Conservation (phyloP, 2,113 vertebrate genomes). For the Psettodes erumei region DNA sequence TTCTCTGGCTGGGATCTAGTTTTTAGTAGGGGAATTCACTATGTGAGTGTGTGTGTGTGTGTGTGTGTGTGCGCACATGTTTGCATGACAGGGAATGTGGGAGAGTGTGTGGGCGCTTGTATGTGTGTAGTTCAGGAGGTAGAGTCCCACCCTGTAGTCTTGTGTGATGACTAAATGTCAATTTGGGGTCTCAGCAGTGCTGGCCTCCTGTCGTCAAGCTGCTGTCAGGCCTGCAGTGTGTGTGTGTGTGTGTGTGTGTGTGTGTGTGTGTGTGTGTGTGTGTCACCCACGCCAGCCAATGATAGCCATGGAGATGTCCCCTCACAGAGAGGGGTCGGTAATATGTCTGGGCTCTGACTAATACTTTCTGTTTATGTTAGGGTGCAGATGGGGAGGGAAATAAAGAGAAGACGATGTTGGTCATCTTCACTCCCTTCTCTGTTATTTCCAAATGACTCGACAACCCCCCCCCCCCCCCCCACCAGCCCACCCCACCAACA, state of each 20-base stretch:
- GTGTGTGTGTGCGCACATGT: constrained; percentile 26
- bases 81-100: constrained; percentile 55
- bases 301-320: constrained; percentile 66
- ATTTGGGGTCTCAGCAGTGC: constrained; percentile 63
- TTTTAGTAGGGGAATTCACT: constrained; percentile 68
- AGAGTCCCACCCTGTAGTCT: constrained; percentile 60
- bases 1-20: constrained; percentile 62
- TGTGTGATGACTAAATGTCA: constrained; percentile 70
- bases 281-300: constrained; percentile 34
- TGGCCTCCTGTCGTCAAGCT: constrained; percentile 61
- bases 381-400: constrained; percentile 40
- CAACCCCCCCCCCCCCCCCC: background rate
- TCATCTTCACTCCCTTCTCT: constrained; percentile 39
- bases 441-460: background rate
- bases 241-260: constrained; percentile 46
- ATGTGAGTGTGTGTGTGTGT: constrained; percentile 30
- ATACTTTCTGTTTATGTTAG: constrained; percentile 67
- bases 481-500: background rate
- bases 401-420: constrained; percentile 50
- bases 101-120: constrained; percentile 50
- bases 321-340: constrained; percentile 60
- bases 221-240: constrained; percentile 27
- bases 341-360: constrained; percentile 74
- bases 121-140: constrained; percentile 54
- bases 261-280: constrained; percentile 1